Evolutionary conservation across 2,113 vertebrate genomes (phyloP), one percentile per base, ranked within the genome.

Genomic region (Micronisus gabar): DNA sequence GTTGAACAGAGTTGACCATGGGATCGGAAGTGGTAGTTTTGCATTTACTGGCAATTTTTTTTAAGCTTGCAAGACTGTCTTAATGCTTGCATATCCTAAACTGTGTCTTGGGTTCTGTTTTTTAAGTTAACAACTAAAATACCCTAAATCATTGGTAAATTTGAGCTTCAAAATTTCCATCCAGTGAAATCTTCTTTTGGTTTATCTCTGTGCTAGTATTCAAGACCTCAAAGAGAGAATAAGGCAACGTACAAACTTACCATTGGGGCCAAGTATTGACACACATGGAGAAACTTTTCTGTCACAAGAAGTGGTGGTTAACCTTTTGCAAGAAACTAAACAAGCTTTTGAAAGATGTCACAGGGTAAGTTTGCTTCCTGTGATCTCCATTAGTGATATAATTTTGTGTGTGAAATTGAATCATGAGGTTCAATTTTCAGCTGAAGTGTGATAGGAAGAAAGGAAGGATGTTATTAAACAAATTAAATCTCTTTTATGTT

Each of bases 321-420:
- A 99, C 97, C 98, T 99, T 97, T 94, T 99, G 94, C 99, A 99
- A 98, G 99, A 99, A 98, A 99, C 99, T 9, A 99, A 99, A 13
- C 99, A 99, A 94, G 99, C 99, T 95, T 99, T 99, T 98, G 99
- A 99, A 98, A 99, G 99, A 94, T 99, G 99, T 98, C 98, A 99
- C 98, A 99, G 98, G 98, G 99, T 99, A 96, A 98, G 98, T 90
- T 91, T 62, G 74, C 45, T 76, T 82, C 91, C 65, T 41, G 40
- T 68, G 11, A 19, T 58, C 53, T 76, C 67, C 18, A 2, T 62
- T 34, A 29, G n/a, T 8, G 29, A 11, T 48, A 2, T 0, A 3
- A 38, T 81, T 91, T 43, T 79, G 29, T 59, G 22, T 1, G 1
- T n/a, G 48, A n/a, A 70, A 10, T 81, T 16, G 36, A 67, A 62